Evolutionary conservation across 2,797 vertebrate species (phyloP).

Genomic region (Schizopygopsis pylzovi): DNA sequence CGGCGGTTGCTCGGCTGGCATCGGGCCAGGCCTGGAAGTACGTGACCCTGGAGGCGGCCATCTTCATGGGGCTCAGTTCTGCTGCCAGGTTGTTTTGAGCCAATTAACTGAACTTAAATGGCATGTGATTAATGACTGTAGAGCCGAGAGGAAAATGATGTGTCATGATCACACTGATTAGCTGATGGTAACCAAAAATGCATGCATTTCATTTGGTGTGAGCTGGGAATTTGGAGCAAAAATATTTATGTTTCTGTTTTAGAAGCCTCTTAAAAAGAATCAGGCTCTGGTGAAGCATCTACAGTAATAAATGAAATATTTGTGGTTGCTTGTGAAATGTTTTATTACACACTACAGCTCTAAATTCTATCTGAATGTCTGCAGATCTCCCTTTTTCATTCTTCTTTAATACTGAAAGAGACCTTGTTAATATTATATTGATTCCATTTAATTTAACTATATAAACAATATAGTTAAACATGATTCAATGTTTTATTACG

Average conservation of each 20-base stretch:
- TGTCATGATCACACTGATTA: constrained; percentile 20
- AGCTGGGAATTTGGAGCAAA: constrained; percentile 5
- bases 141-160: constrained; percentile 11
- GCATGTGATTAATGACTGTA: constrained; percentile 19
- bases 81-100: constrained; percentile 33
- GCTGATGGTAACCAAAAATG: not conserved
- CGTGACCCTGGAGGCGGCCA: not conserved
- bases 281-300: not conserved
- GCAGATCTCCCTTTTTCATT: not conserved
- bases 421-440: not conserved
- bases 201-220: not conserved
- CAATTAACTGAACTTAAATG: constrained; percentile 37
- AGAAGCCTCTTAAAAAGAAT: not conserved
- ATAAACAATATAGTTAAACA: not conserved
- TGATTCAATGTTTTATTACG: not conserved
- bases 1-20: not conserved
- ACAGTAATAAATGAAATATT: not conserved
- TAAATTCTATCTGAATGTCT: not conserved
- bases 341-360: not conserved
- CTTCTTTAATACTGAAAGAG: too few species aligned
- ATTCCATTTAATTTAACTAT: not conserved
- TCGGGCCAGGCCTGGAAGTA: not conserved
- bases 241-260: not conserved
- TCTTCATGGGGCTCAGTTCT: constrained; percentile 5
- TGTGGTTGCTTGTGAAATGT: not conserved